These are phyloP conservation scores for Danio choprae DNA, from an alignment of 2,797 vertebrate species.

Conservation along the genomic window DNA sequence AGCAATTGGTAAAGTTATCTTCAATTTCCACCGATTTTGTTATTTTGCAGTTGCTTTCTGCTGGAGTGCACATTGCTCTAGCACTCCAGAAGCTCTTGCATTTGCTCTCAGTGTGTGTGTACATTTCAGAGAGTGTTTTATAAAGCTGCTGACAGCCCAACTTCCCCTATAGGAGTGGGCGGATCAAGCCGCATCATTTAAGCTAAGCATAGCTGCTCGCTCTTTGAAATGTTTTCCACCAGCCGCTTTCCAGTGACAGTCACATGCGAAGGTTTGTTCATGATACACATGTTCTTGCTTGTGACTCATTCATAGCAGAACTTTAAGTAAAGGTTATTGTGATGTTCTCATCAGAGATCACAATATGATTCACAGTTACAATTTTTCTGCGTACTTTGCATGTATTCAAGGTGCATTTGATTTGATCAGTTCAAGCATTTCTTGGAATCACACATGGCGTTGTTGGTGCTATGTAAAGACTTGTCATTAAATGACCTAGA, in stretches of 20 bases:
- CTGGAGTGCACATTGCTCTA: not conserved
- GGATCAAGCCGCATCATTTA: constrained; percentile 23
- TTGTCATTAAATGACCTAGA: not conserved
- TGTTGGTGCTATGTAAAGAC: not conserved
- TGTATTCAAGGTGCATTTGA: not conserved
- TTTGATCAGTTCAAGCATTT: not conserved
- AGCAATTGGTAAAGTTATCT: constrained; percentile 77
- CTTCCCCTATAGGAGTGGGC: constrained; percentile 46
- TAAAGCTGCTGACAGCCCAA: constrained; percentile 30
- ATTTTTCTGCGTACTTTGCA: not conserved
- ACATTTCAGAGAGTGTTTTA: constrained; percentile 26
- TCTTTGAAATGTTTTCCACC: constrained; percentile 32
- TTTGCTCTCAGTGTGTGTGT: constrained; percentile 6
- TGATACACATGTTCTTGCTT: not conserved
- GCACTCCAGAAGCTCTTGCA: not conserved
- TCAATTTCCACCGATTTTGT: not conserved
- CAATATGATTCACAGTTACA: not conserved
- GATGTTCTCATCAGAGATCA: not conserved
- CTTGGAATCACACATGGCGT: not conserved
- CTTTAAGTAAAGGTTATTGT: constrained; percentile 5
- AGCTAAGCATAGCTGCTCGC: constrained; percentile 6
- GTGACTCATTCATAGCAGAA: constrained; percentile 25
- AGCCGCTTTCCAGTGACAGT: constrained; percentile 12
- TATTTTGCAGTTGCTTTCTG: not conserved
- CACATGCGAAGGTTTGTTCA: constrained; percentile 7